These are phyloP conservation scores for Heliconius hermathena DNA, from an alignment of 1,140 invertebrate species.

Conservation along the genomic window DNA sequence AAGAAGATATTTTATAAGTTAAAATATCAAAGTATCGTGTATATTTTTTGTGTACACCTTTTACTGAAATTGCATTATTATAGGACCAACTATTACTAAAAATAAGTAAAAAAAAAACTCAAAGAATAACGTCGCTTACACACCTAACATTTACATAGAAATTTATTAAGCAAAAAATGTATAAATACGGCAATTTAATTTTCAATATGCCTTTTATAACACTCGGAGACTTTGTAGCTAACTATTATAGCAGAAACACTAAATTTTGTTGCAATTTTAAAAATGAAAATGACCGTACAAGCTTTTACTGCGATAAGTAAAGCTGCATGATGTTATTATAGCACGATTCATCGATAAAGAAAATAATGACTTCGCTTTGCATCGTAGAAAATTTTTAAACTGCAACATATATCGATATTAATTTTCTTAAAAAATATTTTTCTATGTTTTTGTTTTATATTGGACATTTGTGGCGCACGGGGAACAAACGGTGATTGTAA, in stretches of 20 bases:
- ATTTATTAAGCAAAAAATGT: neutral
- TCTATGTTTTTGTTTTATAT: neutral
- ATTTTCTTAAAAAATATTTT: neutral
- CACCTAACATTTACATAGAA: constrained; percentile 2
- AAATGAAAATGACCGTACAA: constrained; percentile 40
- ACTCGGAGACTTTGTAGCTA: constrained; percentile 29
- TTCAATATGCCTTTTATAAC: constrained; percentile 31
- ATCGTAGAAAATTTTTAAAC: neutral
- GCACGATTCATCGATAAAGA: constrained; percentile 33
- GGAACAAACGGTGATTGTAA: no score
- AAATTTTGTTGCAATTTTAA: constrained; percentile 35
- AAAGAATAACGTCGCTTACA: constrained; percentile 19
- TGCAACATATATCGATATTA: neutral
- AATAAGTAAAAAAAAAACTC: neutral
- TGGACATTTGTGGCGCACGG: neutral
- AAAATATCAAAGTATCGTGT: no score
- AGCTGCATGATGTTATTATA: constrained; percentile 34
- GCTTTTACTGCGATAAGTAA: constrained; percentile 33
- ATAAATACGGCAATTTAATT: neutral
- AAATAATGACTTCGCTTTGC: neutral
- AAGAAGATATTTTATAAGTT: no score
- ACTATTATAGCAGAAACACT: constrained; percentile 35
- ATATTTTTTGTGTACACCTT: no score
- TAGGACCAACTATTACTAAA: neutral
- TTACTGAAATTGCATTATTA: no score